A percentile compares a stretch with the other conserved stretches of the same genome.
These are phyloP conservation scores for Neosalanx taihuensis DNA, from an alignment of 2,797 vertebrate genomes.

Conservation along the genomic window DNA sequence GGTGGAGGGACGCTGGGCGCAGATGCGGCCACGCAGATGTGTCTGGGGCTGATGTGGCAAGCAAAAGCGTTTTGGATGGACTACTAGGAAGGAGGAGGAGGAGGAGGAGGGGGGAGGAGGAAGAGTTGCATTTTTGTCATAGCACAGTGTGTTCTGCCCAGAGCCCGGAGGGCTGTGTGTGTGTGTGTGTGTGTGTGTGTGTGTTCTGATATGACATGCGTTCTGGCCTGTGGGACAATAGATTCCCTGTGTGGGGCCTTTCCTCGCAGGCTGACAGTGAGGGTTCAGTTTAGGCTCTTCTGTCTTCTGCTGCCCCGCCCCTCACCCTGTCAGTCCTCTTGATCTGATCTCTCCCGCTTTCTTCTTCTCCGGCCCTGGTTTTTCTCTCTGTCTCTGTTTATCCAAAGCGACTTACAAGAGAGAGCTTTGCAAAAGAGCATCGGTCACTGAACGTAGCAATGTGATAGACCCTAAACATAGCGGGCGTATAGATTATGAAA, in stretches of 20 bases:
- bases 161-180: not conserved
- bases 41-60: too few species aligned
- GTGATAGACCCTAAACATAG: too few species aligned
- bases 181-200: constrained; percentile 3
- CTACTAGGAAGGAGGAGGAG: too few species aligned
- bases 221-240: constrained; percentile 51
- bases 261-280: constrained; percentile 50
- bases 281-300: constrained; percentile 3
- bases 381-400: not conserved
- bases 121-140: too few species aligned
- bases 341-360: not conserved
- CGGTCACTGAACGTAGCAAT: too few species aligned
- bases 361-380: constrained; percentile 23
- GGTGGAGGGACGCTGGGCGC: too few species aligned
- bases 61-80: too few species aligned
- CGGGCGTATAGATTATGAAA: too few species aligned
- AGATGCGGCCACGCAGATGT: too few species aligned
- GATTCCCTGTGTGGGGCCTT: constrained; percentile 53
- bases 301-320: not conserved
- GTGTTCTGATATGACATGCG: not conserved
- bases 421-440: too few species aligned
- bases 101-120: too few species aligned
- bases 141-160: not conserved
- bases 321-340: not conserved
- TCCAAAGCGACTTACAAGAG: too few species aligned